These are phyloP conservation scores for Pipistrellus pygmaeus DNA, from an alignment of 2,797 vertebrate genomes.

Conservation along the genomic window DNA sequence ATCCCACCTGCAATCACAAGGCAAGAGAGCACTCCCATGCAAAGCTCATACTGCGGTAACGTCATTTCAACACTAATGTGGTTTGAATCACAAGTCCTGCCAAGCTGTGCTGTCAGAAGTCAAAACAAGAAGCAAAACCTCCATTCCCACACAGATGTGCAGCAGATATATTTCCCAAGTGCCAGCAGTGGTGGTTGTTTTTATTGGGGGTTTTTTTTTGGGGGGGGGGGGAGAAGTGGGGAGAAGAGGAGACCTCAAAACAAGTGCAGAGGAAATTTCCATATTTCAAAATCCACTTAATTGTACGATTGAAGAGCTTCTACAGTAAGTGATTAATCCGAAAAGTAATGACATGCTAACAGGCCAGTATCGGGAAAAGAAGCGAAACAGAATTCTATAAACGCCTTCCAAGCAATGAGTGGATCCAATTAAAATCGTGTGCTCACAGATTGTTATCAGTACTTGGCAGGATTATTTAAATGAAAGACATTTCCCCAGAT, in stretches of 20 bases:
- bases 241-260: neutral
- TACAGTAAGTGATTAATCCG: neutral
- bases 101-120: neutral
- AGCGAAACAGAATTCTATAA: neutral
- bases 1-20: neutral
- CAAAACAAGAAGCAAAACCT: neutral
- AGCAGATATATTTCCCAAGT: neutral
- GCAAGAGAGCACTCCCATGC: neutral
- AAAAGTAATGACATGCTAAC: neutral
- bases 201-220: neutral
- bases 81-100: neutral
- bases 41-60: neutral
- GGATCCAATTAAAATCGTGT: neutral
- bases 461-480: neutral
- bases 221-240: neutral
- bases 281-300: neutral
- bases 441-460: neutral
- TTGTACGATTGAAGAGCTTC: neutral
- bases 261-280: constrained; percentile 15
- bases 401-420: neutral
- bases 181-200: neutral
- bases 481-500: neutral
- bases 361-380: neutral
- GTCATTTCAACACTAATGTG: neutral
- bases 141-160: neutral